Percentiles rank a stretch among this genome's conserved stretches.
Evolutionary conservation across 2,113 vertebrate species (phyloP).

Genomic region (Nothoprocta pentlandii): DNA sequence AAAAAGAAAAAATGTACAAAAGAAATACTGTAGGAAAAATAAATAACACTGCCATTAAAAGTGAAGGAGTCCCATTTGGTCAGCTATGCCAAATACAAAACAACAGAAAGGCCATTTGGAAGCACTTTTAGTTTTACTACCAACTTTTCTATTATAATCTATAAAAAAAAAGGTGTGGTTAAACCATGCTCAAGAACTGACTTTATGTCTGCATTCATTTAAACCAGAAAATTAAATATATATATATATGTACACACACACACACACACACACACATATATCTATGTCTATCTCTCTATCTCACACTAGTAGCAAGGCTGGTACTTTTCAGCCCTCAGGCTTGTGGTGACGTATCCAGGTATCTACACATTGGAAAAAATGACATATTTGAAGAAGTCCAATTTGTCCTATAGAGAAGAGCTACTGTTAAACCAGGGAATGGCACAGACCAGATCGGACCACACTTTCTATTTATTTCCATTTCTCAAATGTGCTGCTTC

Average conservation of each 20-base stretch:
- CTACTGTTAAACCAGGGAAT: accelerated
- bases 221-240: constrained; percentile 11
- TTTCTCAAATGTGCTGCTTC: not conserved
- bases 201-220: constrained; percentile 24
- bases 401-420: not conserved
- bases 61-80: constrained; percentile 70
- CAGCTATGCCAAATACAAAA: constrained; percentile 68
- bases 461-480: not conserved
- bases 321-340: accelerated
- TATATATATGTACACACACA: not conserved
- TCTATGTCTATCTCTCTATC: not conserved
- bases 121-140: constrained; percentile 70
- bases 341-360: not conserved
- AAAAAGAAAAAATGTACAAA: constrained; percentile 71
- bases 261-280: not conserved
- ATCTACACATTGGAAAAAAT: accelerated
- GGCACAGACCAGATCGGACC: accelerated
- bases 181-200: constrained; percentile 15
- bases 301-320: accelerated
- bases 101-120: constrained; percentile 47
- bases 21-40: constrained; percentile 73
- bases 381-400: not conserved
- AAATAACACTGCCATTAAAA: constrained; percentile 75
- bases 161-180: constrained; percentile 39
- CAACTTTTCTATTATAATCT: constrained; percentile 46